Evolutionary conservation across 2,113 vertebrate genomes (phyloP).

Genomic region (Galeopterus variegatus): DNA sequence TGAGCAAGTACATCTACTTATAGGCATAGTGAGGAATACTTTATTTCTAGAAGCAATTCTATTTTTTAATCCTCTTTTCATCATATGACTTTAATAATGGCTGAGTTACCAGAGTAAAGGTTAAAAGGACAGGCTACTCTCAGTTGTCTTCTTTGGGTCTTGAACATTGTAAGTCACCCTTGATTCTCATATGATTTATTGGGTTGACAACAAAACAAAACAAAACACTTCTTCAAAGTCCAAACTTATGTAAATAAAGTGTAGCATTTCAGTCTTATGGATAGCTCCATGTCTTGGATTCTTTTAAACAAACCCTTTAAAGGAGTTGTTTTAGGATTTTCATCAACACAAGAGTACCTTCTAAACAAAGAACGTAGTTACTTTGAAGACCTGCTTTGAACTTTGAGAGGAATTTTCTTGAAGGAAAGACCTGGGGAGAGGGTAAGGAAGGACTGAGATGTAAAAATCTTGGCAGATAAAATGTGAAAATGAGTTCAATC

Average conservation of each 20-base stretch:
- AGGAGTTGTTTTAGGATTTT: conserved; percentile 78
- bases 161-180: conserved; percentile 47
- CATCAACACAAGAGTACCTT: conserved; percentile 72
- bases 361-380: conserved; percentile 56
- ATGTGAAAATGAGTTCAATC: conserved; percentile 48
- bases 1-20: neutral
- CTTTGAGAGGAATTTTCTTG: conserved; percentile 25
- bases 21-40: neutral
- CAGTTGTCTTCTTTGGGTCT: conserved; percentile 30
- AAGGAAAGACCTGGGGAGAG: conserved; percentile 22
- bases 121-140: conserved; percentile 63
- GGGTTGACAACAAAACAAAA: conserved; percentile 80
- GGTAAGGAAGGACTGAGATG: neutral
- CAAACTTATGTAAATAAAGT: conserved; percentile 80
- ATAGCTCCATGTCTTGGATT: conserved; percentile 48
- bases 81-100: conserved; percentile 55
- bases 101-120: neutral
- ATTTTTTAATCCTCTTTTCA: neutral
- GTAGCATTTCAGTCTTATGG: conserved; percentile 66
- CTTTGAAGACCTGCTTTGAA: conserved; percentile 51
- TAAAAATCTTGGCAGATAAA: conserved; percentile 10
- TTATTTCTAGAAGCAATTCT: conserved; percentile 8
- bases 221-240: conserved; percentile 80
- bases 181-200: conserved; percentile 70
- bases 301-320: conserved; percentile 80